phyloP scores from a whole-genome alignment of 2,113 vertebrate species.

The Hippoglossus stenolepis region DNA sequence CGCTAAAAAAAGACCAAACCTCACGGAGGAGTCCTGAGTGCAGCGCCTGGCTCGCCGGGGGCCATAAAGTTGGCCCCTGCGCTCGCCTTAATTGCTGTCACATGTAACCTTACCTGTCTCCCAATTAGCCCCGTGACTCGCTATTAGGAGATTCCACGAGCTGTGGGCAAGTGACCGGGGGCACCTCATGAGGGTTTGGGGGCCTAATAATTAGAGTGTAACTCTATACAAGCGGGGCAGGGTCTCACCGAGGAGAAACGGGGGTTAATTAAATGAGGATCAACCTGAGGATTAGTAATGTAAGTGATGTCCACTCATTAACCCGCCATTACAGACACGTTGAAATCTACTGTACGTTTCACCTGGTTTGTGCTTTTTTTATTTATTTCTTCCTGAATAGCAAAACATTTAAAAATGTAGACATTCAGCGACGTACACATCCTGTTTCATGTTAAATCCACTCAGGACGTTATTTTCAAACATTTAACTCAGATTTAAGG shows the following conservation, averaged over 20 bases:
- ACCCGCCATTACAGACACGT: constrained; percentile 16
- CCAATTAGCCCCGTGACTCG: constrained; percentile 84
- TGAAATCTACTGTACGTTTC: not conserved
- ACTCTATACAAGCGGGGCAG: constrained; percentile 70
- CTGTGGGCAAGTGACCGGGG: constrained; percentile 67
- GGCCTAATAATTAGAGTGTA: constrained; percentile 78
- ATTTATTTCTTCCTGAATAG: not conserved
- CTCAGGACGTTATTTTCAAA: too few species aligned
- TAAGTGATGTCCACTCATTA: constrained; percentile 29
- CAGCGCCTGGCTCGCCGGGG: constrained; percentile 51
- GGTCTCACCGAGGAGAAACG: constrained; percentile 34
- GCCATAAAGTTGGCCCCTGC: constrained; percentile 76
- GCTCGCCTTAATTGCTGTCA: constrained; percentile 84
- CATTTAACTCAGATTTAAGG: too few species aligned
- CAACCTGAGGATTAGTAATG: constrained; percentile 42
- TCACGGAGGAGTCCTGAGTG: constrained; percentile 46
- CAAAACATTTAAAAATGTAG: not conserved
- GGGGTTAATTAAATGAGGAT: constrained; percentile 68
- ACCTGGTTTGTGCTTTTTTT: not conserved
- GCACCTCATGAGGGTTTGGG: constrained; percentile 63
- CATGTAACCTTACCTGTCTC: constrained; percentile 87
- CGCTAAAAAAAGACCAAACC: constrained; percentile 22
- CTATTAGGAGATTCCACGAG: constrained; percentile 81
- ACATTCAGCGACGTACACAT: too few species aligned
- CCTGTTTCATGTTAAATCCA: too few species aligned